A percentile compares a stretch with the other conserved stretches of the same genome.
Conservation (phyloP, 2,888 invertebrate genomes). For the Eristalis arbustorum region DNA sequence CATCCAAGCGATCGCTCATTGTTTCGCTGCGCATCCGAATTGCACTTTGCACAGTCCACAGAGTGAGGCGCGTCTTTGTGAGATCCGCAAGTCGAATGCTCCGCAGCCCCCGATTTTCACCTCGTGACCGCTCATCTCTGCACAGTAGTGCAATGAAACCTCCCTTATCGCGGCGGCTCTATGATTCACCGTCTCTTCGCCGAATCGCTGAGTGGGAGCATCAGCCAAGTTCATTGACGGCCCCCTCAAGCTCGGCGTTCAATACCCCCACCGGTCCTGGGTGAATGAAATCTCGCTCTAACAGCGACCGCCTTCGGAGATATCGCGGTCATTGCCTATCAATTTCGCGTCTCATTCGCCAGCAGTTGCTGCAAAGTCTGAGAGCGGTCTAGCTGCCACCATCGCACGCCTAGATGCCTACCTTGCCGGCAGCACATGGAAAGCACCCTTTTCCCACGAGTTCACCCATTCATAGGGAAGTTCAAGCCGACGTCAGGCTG, state of each 20-base stretch:
- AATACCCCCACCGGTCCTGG: conserved; percentile 10
- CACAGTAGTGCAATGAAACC: background rate
- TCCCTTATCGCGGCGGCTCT: background rate
- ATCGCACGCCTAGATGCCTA: background rate
- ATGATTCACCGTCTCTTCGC: background rate
- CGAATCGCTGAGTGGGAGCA: background rate
- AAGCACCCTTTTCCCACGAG: conserved; percentile 16
- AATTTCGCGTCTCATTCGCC: background rate
- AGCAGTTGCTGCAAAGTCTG: background rate
- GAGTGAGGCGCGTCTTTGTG: background rate
- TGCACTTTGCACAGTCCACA: background rate
- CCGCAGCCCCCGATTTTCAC: background rate
- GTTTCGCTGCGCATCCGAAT: background rate
- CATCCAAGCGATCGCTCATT: background rate
- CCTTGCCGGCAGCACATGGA: background rate
- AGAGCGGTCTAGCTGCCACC: background rate
- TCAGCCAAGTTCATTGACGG: background rate
- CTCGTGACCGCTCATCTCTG: background rate
- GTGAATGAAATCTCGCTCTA: conserved; percentile 13
- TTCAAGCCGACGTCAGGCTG: conserved; percentile 4
- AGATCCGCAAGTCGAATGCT: background rate
- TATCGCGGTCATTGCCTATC: background rate
- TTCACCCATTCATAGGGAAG: conserved; percentile 14
- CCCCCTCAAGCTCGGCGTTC: conserved; percentile 5
- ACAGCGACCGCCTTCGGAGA: background rate